Base-by-base conservation (phyloP, 2,113 vertebrate species). In the Regulus satrapa region DNA sequence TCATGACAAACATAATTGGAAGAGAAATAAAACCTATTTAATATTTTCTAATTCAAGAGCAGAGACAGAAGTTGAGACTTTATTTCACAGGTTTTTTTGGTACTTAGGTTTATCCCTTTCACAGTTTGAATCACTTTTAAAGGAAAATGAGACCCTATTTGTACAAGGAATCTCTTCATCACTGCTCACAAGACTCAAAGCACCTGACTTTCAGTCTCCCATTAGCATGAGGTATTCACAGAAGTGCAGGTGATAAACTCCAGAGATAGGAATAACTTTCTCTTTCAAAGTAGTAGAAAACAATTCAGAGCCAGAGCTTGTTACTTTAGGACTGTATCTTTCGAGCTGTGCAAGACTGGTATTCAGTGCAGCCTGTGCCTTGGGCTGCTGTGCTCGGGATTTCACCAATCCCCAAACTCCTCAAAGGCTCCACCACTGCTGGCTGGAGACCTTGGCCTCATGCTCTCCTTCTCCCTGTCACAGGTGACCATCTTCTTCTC, bases 401-500 rank as follows among this genome's bases (percentile, higher is more conserved):
- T 58, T 62, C 73, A 40, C 49, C 77, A 31, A 54, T 59, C 43
- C 48, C 48, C n/a, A 59, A 16, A n/a, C 12, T 31, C 66, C 91
- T 91, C 95, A 94, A 46, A 80, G 82, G 55, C 17, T 83, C 31
- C n/a, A 7, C 49, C 28, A 5, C 26, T 17, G 40, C 0, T 55
- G 10, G 31, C 55, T 58, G 36, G 25, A 85, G 34, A 43, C 31
- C 61, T 52, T 18, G 31, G 55, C 59, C 10, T 51, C 58, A n/a
- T 12, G 1, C 31, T 72, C 21, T 29, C 43, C 40, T 49, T 71
- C 75, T 88, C 59, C 32, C 61, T 32, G 15, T 26, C 7, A 51
- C 97, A 99, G 98, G 99, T 99, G 61, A 99, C 99, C 4, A 99
- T 99, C 81, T 99, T 99, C 23, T 99, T 99, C 98, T 99, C 99